phyloP scores from a whole-genome alignment of 2,113 vertebrate species.

The Percina caprodes region DNA sequence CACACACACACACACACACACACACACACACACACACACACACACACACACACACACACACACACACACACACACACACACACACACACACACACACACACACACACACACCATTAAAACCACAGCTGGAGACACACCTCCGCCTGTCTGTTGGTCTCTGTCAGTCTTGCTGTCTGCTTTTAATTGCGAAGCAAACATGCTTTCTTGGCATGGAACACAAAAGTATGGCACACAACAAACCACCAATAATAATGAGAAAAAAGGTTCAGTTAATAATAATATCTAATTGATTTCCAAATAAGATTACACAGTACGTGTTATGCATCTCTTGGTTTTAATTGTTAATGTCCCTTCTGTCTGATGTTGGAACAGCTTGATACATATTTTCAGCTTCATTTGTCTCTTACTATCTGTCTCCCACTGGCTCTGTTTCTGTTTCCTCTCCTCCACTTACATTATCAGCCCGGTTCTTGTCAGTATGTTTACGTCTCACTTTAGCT shows the following conservation, averaged over 20 bases:
- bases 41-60: too few species aligned
- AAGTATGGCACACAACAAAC: conserved; percentile 4
- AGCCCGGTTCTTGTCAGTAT: conserved; percentile 36
- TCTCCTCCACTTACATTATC: conserved; percentile 34
- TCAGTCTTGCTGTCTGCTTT: conserved; percentile 1
- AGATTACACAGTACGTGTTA: conserved; percentile 29
- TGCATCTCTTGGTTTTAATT: conserved; percentile 60
- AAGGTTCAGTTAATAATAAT: neutral
- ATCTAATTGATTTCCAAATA: conserved; percentile 15
- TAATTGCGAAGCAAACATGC: neutral
- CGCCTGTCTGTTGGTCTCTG: conserved; percentile 36
- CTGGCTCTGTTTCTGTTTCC: conserved; percentile 49
- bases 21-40: too few species aligned
- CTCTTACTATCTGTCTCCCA: conserved; percentile 24
- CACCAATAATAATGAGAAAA: neutral
- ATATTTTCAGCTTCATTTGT: conserved; percentile 61
- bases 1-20: too few species aligned
- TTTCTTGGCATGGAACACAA: conserved; percentile 17
- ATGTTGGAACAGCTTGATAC: conserved; percentile 58
- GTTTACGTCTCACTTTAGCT: conserved; percentile 59
- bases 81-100: too few species aligned
- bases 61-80: too few species aligned
- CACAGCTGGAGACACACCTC: conserved; percentile 79
- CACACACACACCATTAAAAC: conserved; percentile 75
- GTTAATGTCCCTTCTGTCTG: conserved; percentile 56